Evolutionary conservation across 1,140 invertebrate species (phyloP).

Genomic region (Sitobion miscanthi): DNA sequence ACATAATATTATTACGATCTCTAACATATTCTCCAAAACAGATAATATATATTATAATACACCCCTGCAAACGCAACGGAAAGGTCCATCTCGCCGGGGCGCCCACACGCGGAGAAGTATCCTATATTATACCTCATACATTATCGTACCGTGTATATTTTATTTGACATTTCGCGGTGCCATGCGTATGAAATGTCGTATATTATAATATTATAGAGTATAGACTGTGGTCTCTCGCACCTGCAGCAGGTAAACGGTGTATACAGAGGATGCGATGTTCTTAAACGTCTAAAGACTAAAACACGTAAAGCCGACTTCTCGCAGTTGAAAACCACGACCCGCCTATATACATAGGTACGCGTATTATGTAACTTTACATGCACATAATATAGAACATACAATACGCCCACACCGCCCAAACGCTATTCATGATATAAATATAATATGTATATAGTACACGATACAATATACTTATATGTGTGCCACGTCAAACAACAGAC

Average conservation of each 20-base stretch:
- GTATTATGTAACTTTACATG: neutral
- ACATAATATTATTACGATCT: neutral
- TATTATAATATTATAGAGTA: neutral
- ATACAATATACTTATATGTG: neutral
- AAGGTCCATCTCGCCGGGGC: neutral
- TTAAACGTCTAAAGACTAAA: neutral
- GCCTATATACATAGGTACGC: too few relatives aligned
- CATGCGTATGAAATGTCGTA: too few relatives aligned
- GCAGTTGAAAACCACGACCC: neutral
- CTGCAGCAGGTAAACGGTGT: neutral
- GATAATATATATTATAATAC: neutral
- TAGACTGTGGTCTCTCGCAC: neutral
- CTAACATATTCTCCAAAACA: neutral
- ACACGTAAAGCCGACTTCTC: neutral
- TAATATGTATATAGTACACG: neutral
- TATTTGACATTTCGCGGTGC: constrained; percentile 9
- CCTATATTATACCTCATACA: neutral
- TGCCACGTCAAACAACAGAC: constrained; percentile 24
- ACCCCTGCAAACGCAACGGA: neutral
- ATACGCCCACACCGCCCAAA: neutral
- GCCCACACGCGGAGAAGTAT: constrained; percentile 7
- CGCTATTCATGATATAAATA: neutral
- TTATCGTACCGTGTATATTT: neutral
- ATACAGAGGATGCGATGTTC: neutral
- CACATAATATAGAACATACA: neutral